Conservation (phyloP, 2,888 invertebrate species). For the Fragum whitleyi region DNA sequence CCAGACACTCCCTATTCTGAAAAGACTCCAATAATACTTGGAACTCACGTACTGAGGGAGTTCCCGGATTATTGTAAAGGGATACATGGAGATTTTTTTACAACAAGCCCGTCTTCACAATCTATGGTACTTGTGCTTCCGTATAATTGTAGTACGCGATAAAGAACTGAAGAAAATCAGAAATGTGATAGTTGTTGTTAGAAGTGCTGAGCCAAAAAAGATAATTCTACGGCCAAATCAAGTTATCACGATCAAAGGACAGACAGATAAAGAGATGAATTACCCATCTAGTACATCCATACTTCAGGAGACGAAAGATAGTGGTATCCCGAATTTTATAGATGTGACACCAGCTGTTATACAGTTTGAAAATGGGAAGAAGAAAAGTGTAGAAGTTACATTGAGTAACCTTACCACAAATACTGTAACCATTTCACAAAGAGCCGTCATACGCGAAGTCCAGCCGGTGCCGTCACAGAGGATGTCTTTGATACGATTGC, state of each 20-base stretch:
- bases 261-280: conserved; percentile 8
- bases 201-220: conserved; percentile 21
- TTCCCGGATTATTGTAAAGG: conserved; percentile 1
- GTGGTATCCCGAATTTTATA: too few relatives aligned
- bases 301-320: too few relatives aligned
- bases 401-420: conserved; percentile 6
- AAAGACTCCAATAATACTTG: conserved; percentile 33
- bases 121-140: conserved; percentile 36
- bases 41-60: conserved; percentile 29
- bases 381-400: conserved; percentile 28
- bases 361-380: background rate
- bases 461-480: conserved; percentile 11
- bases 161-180: conserved; percentile 29
- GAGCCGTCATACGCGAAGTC: too few relatives aligned
- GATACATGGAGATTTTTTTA: conserved; percentile 21
- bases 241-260: too few relatives aligned
- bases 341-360: conserved; percentile 1
- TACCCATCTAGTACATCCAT: conserved; percentile 16
- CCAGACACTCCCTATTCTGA: conserved; percentile 21
- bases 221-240: conserved; percentile 34
- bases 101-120: conserved; percentile 33
- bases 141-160: conserved; percentile 24
- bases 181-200: conserved; percentile 22
- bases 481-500: background rate
- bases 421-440: too few relatives aligned